phyloP scores from a whole-genome alignment of 1,140 invertebrate genomes.

The Leptopilina clavipes region DNA sequence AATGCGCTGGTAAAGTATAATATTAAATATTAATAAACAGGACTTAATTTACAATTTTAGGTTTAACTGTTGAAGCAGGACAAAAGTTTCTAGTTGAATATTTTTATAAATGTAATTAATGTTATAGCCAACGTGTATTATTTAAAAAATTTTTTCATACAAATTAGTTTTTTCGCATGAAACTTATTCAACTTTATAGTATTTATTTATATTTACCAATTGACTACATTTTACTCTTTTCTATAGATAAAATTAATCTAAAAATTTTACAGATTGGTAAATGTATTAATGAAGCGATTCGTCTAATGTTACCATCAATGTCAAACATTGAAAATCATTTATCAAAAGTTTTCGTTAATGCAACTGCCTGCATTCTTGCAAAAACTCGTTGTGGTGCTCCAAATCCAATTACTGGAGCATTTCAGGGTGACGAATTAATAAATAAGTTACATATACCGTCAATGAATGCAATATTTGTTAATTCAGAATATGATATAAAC shows the following conservation, averaged over 20 bases:
- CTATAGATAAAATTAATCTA: not conserved
- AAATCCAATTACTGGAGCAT: constrained; percentile 65
- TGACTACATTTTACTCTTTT: too few relatives aligned
- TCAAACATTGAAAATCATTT: constrained; percentile 51
- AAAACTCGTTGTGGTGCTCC: constrained; percentile 60
- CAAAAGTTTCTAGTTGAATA: too few relatives aligned
- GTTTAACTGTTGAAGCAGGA: too few relatives aligned
- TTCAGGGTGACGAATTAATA: constrained; percentile 51
- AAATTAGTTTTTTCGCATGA: too few relatives aligned
- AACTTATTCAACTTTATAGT: not conserved
- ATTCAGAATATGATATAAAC: constrained; percentile 66
- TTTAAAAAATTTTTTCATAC: not conserved
- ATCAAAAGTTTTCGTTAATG: constrained; percentile 64
- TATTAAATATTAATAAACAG: too few relatives aligned
- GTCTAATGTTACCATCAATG: constrained; percentile 52
- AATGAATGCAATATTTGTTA: constrained; percentile 64
- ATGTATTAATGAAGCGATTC: constrained; percentile 58
- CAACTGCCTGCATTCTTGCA: constrained; percentile 65
- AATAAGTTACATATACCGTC: constrained; percentile 56
- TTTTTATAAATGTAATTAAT: too few relatives aligned
- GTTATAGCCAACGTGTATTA: too few relatives aligned
- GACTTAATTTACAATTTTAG: too few relatives aligned
- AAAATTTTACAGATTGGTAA: constrained; percentile 53
- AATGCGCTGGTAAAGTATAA: constrained; percentile 60
- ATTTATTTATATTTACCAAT: too few relatives aligned